Conservation (phyloP, 2,797 vertebrate genomes). For the Myotis vivesi region DNA sequence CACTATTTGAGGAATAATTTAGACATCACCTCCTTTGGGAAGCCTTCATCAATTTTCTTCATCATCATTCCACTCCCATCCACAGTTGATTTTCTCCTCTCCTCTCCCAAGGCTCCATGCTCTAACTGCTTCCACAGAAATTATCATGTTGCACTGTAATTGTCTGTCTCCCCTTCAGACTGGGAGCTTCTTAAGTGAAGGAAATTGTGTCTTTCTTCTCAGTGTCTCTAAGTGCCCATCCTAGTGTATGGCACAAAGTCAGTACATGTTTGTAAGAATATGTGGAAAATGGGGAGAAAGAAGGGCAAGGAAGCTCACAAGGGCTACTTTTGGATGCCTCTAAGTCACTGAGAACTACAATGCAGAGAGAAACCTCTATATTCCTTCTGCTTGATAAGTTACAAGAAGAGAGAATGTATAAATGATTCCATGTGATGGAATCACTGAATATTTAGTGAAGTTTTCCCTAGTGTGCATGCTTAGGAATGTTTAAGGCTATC, state of each 20-base stretch:
- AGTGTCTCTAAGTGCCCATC: not conserved
- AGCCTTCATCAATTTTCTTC: not conserved
- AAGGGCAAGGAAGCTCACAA: not conserved
- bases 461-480: not conserved
- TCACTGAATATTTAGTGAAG: not conserved
- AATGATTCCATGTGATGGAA: not conserved
- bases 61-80: not conserved
- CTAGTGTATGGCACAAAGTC: not conserved
- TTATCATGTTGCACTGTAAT: not conserved
- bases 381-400: not conserved
- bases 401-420: not conserved
- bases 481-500: slow-evolving; percentile 6
- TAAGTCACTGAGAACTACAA: not conserved
- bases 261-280: not conserved
- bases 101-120: not conserved
- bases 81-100: not conserved
- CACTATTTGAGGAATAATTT: not conserved
- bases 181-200: not conserved
- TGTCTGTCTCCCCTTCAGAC: not conserved
- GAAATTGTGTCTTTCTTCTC: not conserved
- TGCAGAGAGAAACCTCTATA: not conserved
- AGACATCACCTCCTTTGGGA: not conserved
- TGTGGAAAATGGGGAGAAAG: not conserved
- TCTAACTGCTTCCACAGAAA: not conserved
- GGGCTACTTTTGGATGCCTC: not conserved